Conservation (phyloP, 2,888 invertebrate species). For the Dexiosoma caninum region DNA sequence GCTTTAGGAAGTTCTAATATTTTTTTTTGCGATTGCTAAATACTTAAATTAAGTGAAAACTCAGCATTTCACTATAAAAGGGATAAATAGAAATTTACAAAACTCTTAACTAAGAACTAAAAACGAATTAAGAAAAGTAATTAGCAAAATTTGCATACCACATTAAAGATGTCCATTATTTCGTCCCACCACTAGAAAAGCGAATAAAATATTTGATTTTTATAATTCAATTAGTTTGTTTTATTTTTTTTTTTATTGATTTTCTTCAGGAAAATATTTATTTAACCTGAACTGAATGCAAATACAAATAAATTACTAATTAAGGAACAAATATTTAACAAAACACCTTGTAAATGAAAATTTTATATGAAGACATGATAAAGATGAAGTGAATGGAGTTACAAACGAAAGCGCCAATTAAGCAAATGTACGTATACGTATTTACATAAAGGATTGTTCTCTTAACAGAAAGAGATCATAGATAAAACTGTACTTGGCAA, state of each 20-base stretch:
- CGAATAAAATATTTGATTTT: constrained; percentile 72
- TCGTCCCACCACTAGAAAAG: constrained; percentile 96
- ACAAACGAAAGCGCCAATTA: neutral
- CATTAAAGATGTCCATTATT: constrained; percentile 96
- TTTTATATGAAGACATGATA: constrained; percentile 10
- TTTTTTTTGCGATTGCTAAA: too few species aligned
- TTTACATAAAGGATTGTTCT: neutral
- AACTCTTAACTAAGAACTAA: neutral
- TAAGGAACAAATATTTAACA: neutral
- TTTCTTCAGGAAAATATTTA: neutral
- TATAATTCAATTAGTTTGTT: constrained; percentile 7
- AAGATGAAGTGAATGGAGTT: neutral
- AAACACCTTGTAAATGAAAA: constrained; percentile 18
- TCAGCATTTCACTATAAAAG: too few species aligned
- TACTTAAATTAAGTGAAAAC: neutral
- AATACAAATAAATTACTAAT: constrained; percentile 22
- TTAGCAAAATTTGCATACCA: constrained; percentile 83
- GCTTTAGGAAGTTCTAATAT: too few species aligned
- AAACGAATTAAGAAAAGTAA: constrained; percentile 21
- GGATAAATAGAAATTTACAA: neutral
- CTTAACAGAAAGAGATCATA: neutral
- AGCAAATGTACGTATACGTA: neutral
- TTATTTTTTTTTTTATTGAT: too few species aligned
- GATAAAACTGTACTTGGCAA: too few species aligned
- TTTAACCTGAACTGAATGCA: constrained; percentile 38